Percentiles rank a stretch among this genome's conserved stretches.
These are phyloP conservation scores for Orthonevra nobilis DNA, from an alignment of 2,888 invertebrate species.

Conservation along the genomic window DNA sequence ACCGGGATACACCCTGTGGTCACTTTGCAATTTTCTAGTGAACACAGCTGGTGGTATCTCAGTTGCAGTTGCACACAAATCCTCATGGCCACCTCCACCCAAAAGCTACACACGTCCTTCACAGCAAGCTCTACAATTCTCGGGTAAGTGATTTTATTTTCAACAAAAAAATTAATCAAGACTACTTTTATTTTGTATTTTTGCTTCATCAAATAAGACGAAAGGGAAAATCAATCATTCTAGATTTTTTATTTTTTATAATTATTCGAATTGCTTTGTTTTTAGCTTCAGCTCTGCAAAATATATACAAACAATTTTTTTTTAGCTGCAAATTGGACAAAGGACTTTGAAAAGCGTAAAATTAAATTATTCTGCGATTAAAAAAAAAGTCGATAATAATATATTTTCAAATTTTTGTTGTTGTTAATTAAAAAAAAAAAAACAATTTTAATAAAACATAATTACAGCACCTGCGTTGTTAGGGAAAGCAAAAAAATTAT, in stretches of 20 bases:
- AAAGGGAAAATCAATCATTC: constrained; percentile 48
- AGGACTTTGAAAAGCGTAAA: constrained; percentile 1
- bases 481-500: too few relatives aligned
- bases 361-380: constrained; percentile 62
- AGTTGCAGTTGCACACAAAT: constrained; percentile 84
- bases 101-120: constrained; percentile 34
- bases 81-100: constrained; percentile 69
- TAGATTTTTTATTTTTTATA: constrained; percentile 20
- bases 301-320: constrained; percentile 7
- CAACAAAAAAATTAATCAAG: constrained; percentile 17
- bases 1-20: constrained; percentile 99
- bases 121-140: constrained; percentile 25
- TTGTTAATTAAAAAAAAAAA: constrained; percentile 39
- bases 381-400: constrained; percentile 10
- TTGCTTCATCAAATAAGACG: constrained; percentile 34
- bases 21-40: constrained; percentile 90
- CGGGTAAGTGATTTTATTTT: constrained; percentile 45
- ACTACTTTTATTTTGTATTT: constrained; percentile 15
- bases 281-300: constrained; percentile 60
- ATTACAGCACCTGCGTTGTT: not conserved
- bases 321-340: constrained; percentile 17
- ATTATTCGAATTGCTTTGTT: constrained; percentile 48
- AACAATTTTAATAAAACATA: not conserved
- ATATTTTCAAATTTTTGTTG: constrained; percentile 43
- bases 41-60: constrained; percentile 99